phyloP scores from a whole-genome alignment of 1,140 invertebrate species.

The Lanistes nyassanus region DNA sequence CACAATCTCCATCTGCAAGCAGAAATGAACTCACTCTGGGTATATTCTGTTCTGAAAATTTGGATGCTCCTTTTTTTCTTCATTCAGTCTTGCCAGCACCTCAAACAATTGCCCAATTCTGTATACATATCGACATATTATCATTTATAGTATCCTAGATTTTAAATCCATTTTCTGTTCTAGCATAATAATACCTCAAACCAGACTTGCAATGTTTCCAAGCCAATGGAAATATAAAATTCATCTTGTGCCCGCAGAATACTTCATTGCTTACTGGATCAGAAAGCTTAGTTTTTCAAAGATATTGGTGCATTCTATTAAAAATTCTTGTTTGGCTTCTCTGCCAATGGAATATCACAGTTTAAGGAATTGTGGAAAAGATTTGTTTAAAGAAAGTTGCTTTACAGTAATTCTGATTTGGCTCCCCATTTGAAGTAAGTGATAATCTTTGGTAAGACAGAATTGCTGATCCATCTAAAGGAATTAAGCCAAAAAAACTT shows the following conservation, averaged over 20 bases:
- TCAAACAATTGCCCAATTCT: conserved; percentile 55
- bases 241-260: too few relatives aligned
- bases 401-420: too few relatives aligned
- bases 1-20: not conserved
- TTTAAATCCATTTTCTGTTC: not conserved
- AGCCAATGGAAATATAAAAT: not conserved
- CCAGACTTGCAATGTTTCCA: not conserved
- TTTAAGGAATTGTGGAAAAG: too few relatives aligned
- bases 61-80: conserved; percentile 31
- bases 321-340: too few relatives aligned
- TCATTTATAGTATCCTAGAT: not conserved
- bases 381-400: too few relatives aligned
- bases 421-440: too few relatives aligned
- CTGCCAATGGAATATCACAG: too few relatives aligned
- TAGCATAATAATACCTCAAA: not conserved
- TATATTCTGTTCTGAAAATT: not conserved
- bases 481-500: too few relatives aligned
- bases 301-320: too few relatives aligned
- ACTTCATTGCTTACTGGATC: not conserved
- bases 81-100: conserved; percentile 39
- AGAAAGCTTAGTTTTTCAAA: not conserved
- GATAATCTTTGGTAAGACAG: too few relatives aligned
- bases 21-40: not conserved
- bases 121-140: conserved; percentile 14
- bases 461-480: too few relatives aligned